These are phyloP conservation scores for Chymomyza caudatula DNA, from an alignment of 2,888 invertebrate genomes.

Conservation along the genomic window DNA sequence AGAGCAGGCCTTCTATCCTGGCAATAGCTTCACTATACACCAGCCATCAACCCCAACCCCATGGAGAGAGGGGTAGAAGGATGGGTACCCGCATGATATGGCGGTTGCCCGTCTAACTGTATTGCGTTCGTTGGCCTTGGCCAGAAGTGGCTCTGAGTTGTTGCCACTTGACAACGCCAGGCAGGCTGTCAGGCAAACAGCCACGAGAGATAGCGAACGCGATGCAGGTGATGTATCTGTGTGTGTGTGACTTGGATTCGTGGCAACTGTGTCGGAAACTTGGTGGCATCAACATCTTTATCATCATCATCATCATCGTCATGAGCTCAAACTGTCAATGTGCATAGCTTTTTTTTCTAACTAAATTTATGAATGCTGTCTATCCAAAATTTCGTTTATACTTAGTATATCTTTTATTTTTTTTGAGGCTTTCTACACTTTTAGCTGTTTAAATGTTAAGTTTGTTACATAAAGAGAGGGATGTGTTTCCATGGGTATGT, in stretches of 20 bases:
- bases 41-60: background rate
- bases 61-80: no score
- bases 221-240: background rate
- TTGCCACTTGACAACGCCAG: constrained; percentile 1
- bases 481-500: background rate
- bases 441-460: background rate
- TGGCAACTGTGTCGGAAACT: constrained; percentile 22
- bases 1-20: background rate
- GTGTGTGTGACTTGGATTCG: background rate
- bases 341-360: background rate
- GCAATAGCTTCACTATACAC: background rate
- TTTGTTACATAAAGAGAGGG: background rate
- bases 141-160: background rate
- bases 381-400: background rate
- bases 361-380: background rate
- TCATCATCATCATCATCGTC: background rate
- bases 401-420: background rate
- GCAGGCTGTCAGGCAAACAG: background rate
- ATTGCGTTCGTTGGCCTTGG: constrained; percentile 44
- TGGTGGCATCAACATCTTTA: background rate
- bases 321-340: constrained; percentile 3
- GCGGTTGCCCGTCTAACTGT: constrained; percentile 5
- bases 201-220: background rate
- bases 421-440: background rate
- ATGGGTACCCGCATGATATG: background rate